Percentiles rank a stretch among this genome's conserved stretches.
Evolutionary conservation across 2,797 vertebrate species (phyloP).

Genomic region (Eurystomus glaucurus): DNA sequence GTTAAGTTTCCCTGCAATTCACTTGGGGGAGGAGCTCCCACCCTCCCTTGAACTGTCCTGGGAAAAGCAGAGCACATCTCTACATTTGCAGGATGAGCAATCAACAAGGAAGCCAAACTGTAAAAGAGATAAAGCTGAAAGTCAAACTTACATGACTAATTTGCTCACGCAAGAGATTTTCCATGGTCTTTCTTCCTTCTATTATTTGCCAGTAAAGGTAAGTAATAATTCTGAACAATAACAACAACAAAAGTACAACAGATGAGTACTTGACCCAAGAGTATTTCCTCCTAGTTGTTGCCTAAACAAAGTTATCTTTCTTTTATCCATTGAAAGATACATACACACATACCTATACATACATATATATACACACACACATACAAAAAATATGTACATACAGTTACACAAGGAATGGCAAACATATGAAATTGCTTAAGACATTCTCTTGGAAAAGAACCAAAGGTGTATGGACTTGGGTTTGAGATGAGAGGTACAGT

Average conservation of each 20-base stretch:
- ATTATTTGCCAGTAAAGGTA: slow-evolving; percentile 93
- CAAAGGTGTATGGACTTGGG: neutral
- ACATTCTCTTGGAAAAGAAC: neutral
- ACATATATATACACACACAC: accelerated
- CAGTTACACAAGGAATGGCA: neutral
- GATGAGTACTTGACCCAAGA: neutral
- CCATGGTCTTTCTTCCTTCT: slow-evolving; percentile 88
- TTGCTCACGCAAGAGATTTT: slow-evolving; percentile 84
- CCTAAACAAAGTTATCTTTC: neutral
- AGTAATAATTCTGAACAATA: slow-evolving; percentile 85
- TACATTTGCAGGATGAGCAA: neutral
- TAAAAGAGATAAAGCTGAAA: neutral
- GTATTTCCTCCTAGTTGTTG: neutral
- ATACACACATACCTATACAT: neutral
- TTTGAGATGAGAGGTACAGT: neutral
- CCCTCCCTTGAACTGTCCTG: neutral
- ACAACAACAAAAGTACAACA: neutral
- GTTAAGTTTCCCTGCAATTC: neutral
- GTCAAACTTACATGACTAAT: slow-evolving; percentile 89
- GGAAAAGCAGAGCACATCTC: neutral
- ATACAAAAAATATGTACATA: accelerated
- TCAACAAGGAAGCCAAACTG: neutral
- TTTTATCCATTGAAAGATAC: neutral
- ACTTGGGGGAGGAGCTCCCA: neutral
- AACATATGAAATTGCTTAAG: neutral